Conservation (phyloP, 2,888 invertebrate species). For the Heliconius erato region DNA sequence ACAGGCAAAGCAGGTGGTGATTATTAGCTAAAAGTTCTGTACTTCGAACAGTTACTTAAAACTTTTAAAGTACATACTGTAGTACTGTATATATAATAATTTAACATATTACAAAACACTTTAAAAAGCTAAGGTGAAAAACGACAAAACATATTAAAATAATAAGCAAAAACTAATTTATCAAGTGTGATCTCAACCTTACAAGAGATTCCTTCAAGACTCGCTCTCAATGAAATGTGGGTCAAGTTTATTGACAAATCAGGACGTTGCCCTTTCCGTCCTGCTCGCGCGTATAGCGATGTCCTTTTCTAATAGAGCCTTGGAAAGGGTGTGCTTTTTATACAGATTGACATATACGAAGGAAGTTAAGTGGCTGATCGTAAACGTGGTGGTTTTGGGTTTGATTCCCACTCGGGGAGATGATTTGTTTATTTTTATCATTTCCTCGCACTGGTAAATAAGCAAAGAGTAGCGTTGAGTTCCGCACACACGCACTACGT, state of each 20-base stretch:
- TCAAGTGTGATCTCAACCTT: conserved; percentile 59
- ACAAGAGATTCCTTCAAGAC: conserved; percentile 67
- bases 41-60: not conserved
- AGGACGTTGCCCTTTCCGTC: conserved; percentile 77
- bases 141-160: not conserved
- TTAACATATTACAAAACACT: not conserved
- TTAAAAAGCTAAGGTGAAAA: not conserved
- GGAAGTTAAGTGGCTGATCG: not conserved
- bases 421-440: not conserved
- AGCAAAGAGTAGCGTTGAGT: not conserved
- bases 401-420: not conserved
- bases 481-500: not conserved
- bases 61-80: too few species aligned
- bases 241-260: conserved; percentile 86
- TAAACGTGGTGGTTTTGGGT: not conserved
- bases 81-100: too few species aligned
- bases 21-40: not conserved
- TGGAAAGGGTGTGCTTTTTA: conserved; percentile 7
- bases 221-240: conserved; percentile 82
- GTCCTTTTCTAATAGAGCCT: conserved; percentile 44
- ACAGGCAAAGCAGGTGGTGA: not conserved
- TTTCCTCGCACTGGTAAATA: too few species aligned
- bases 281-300: conserved; percentile 47
- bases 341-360: not conserved
- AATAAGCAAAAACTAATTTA: not conserved